Percentiles rank a stretch among this genome's conserved stretches.
Evolutionary conservation across 2,888 invertebrate species (phyloP).

Genomic region (Patella caerulea): DNA sequence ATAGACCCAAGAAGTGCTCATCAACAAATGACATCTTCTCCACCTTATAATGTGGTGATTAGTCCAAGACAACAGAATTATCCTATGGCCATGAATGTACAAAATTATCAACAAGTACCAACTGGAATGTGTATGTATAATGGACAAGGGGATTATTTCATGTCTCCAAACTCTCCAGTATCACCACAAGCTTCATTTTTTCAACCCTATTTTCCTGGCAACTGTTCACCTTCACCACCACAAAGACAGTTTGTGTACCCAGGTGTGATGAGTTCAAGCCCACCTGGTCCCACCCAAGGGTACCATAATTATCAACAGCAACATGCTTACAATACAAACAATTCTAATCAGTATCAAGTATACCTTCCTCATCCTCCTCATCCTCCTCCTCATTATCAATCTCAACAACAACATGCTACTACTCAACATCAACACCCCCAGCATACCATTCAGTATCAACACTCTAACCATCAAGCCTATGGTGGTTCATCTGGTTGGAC

Average conservation of each 20-base stretch:
- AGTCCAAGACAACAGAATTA: neutral
- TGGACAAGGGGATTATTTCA: conserved; percentile 1
- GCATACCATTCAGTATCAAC: too few relatives aligned
- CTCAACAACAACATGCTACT: neutral
- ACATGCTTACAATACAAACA: neutral
- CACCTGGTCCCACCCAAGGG: neutral
- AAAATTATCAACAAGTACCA: conserved; percentile 14
- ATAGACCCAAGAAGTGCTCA: conserved; percentile 3
- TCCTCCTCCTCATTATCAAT: neutral
- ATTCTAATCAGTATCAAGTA: neutral
- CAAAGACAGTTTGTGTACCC: neutral
- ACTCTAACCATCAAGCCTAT: too few relatives aligned
- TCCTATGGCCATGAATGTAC: neutral
- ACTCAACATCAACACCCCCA: neutral
- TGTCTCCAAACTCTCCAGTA: conserved; percentile 17
- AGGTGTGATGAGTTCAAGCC: neutral
- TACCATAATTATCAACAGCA: neutral
- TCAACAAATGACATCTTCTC: neutral
- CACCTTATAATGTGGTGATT: neutral
- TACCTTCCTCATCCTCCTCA: neutral
- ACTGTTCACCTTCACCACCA: neutral
- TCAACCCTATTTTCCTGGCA: conserved; percentile 16
- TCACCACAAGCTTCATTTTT: conserved; percentile 6
- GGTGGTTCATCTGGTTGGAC: too few relatives aligned
- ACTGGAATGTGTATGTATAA: conserved; percentile 9